Evolutionary conservation across 2,888 invertebrate genomes (phyloP).

Genomic region (Cephus nigrinus): DNA sequence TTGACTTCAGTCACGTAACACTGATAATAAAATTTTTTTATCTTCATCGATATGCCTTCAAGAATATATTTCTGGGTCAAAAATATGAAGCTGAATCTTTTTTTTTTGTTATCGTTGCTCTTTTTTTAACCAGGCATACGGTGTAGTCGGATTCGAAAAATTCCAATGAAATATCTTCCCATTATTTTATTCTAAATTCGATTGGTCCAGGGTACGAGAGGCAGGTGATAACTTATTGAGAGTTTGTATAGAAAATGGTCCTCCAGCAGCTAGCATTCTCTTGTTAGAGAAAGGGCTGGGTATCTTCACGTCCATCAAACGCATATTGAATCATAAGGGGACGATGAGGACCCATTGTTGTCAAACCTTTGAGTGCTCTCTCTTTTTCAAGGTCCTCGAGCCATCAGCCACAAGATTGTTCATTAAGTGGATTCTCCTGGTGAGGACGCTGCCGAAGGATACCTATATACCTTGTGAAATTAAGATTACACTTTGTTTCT

Average conservation of each 20-base stretch:
- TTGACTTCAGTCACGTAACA: not conserved
- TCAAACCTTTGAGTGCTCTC: conserved; percentile 21
- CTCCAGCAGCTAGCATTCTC: conserved; percentile 21
- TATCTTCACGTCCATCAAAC: conserved; percentile 48
- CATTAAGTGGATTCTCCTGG: conserved; percentile 1
- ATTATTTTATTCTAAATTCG: not conserved
- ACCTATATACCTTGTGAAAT: not conserved
- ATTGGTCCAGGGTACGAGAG: conserved; percentile 14
- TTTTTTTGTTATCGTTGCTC: not conserved
- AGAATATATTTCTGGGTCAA: not conserved
- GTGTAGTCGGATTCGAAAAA: not conserved
- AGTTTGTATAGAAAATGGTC: conserved; percentile 27
- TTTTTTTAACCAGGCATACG: not conserved
- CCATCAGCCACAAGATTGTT: conserved; percentile 3
- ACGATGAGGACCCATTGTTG: conserved; percentile 48
- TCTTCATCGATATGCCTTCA: not conserved
- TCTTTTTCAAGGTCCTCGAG: conserved; percentile 2
- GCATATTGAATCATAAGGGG: conserved; percentile 45
- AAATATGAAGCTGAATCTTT: not conserved
- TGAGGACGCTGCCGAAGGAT: not conserved
- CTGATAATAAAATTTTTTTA: not conserved
- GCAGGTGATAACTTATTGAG: conserved; percentile 47
- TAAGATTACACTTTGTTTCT: not conserved
- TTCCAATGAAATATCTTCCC: not conserved
- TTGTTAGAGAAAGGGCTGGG: conserved; percentile 30